Base-by-base conservation (phyloP, 2,888 invertebrate species). In the Papilio protenor region DNA sequence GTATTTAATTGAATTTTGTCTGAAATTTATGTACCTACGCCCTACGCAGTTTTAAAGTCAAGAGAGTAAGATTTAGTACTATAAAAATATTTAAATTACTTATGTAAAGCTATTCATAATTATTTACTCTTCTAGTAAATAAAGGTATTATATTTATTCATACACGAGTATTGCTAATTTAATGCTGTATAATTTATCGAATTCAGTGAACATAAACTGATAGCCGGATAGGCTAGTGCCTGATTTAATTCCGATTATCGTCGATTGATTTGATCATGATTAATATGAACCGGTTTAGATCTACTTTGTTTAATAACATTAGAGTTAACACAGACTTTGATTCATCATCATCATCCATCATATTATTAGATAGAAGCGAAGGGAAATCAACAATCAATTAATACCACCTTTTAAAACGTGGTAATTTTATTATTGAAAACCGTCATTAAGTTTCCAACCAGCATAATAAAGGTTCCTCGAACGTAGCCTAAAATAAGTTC, bases 181-280 rank as follows among this genome's bases (percentile, higher is more conserved):
- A 16, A 5, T 12, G 5, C 18, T 27, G 23, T 61, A 61, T 33
- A 27, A 61, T 61, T 61, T 61, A 61, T 61, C 27, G 4, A 5
- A 33, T 33, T 61, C 61, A 27, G 27, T 61, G 61, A 61, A 61
- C 27, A 61, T 61, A 5, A 27, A 61, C 61, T 61, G 64, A 64
- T 64, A 61, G 27, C 27, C 3, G 27, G 18, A 18, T 64, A 64
- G 4, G 33, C 18, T 2, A 16, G 18, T 18, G 33, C 33, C 16
- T 18, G 27, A 64, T 64, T 64, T 64, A 27, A 64, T 64, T 64
- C 33, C 27, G 33, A 33, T 64, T 27, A 27, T 33, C 6, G 33
- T 64, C 33, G 18, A 64, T 64, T 64, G 16, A 64, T 64, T 64
- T 33, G 33, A 64, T 64, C 33, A 33, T 5, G 23, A 61, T 33